These are phyloP conservation scores for Ganaspis sp. DNA, from an alignment of 1,140 invertebrate genomes.

Conservation along the genomic window DNA sequence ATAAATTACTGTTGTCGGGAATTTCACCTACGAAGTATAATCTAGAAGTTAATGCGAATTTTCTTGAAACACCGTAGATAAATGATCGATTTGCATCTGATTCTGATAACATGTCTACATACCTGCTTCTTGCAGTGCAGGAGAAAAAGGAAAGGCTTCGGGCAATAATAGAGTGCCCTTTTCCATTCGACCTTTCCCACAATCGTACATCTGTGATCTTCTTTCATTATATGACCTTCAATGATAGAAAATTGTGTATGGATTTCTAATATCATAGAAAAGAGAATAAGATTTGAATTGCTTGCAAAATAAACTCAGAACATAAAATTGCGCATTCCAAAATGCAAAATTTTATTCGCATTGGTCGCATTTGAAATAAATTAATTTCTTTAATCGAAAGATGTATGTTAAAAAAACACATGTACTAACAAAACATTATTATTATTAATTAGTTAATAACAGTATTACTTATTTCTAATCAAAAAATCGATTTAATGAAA, in stretches of 20 bases:
- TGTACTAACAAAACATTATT: too few species aligned
- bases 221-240: constrained; percentile 50
- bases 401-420: too few species aligned
- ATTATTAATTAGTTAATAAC: too few species aligned
- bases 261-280: not conserved
- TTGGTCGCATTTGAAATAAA: too few species aligned
- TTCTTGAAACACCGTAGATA: not conserved
- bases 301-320: too few species aligned
- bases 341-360: too few species aligned
- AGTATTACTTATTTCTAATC: too few species aligned
- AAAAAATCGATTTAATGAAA: too few species aligned
- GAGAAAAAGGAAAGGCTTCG: constrained; percentile 53
- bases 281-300: too few species aligned
- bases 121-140: constrained; percentile 37
- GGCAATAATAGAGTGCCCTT: constrained; percentile 38
- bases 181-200: constrained; percentile 54
- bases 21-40: not conserved
- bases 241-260: constrained; percentile 34
- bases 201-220: constrained; percentile 49
- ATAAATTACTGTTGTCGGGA: not conserved
- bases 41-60: not conserved
- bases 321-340: too few species aligned
- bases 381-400: too few species aligned
- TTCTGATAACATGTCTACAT: not conserved
- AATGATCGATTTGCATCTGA: not conserved